Conservation (phyloP, 2,888 invertebrate genomes). For the Megastigmus dorsalis region DNA sequence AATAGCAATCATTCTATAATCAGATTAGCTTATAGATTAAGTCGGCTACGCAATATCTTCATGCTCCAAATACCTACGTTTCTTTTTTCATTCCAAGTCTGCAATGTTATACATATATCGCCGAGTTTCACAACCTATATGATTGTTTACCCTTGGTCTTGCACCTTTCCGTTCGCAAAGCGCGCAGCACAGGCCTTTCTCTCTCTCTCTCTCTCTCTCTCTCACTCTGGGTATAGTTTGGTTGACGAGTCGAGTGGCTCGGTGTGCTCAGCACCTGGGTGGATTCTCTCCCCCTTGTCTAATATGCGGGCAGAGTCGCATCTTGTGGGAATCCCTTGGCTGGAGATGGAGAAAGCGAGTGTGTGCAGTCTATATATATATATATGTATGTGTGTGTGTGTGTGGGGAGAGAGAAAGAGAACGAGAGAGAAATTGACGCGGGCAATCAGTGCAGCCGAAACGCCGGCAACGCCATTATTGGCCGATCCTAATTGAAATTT, state of each 20-base stretch:
- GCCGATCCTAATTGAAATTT: constrained; percentile 45
- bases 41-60: too few species aligned
- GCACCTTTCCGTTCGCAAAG: neutral
- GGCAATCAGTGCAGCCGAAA: constrained; percentile 25
- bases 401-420: neutral
- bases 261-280: constrained; percentile 29
- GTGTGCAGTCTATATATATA: too few species aligned
- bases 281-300: neutral
- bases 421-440: neutral
- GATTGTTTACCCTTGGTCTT: constrained; percentile 8
- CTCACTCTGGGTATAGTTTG: neutral
- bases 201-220: constrained; percentile 5
- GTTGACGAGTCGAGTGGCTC: constrained; percentile 15
- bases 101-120: too few species aligned
- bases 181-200: neutral
- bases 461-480: constrained; percentile 3
- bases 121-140: too few species aligned
- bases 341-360: neutral
- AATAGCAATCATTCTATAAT: too few species aligned
- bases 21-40: too few species aligned
- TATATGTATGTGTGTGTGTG: too few species aligned
- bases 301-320: constrained; percentile 1
- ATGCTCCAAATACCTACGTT: too few species aligned
- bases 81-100: too few species aligned
- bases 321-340: constrained; percentile 41